phyloP scores from a whole-genome alignment of 2,888 invertebrate species.

The Agrochola circellaris region DNA sequence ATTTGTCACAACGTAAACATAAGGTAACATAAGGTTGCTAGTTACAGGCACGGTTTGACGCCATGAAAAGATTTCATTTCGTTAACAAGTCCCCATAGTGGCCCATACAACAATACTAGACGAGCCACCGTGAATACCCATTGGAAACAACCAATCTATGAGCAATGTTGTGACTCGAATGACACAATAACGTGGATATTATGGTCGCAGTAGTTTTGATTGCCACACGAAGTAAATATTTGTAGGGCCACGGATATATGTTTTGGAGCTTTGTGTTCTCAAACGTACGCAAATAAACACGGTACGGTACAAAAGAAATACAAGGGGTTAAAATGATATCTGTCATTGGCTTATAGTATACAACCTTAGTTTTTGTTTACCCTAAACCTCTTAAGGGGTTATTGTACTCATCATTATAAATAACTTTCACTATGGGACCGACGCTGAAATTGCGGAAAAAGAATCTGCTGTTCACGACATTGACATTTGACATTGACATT shows the following conservation, averaged over 20 bases:
- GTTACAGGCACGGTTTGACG: neutral
- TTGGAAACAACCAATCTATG: neutral
- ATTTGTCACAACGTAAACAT: neutral
- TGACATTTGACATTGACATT: too few species aligned
- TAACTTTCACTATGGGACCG: too few species aligned
- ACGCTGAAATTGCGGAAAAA: too few species aligned
- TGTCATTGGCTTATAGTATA: too few species aligned
- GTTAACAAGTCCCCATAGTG: neutral
- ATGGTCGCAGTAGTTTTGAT: neutral
- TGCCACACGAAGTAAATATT: conserved; percentile 11
- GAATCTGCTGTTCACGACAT: too few species aligned
- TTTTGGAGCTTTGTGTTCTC: neutral
- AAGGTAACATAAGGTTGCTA: neutral
- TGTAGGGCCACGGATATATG: neutral
- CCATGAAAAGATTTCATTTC: neutral
- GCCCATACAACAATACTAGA: neutral
- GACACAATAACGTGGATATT: neutral
- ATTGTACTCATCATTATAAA: too few species aligned
- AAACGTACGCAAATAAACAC: neutral
- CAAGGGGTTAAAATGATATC: neutral
- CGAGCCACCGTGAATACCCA: neutral
- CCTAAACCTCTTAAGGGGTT: too few species aligned
- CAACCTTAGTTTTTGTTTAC: too few species aligned
- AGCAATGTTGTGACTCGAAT: conserved; percentile 9
- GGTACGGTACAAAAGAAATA: neutral